These are phyloP conservation scores for Proales similis DNA, from an alignment of 1,140 invertebrate species.

Conservation along the genomic window DNA sequence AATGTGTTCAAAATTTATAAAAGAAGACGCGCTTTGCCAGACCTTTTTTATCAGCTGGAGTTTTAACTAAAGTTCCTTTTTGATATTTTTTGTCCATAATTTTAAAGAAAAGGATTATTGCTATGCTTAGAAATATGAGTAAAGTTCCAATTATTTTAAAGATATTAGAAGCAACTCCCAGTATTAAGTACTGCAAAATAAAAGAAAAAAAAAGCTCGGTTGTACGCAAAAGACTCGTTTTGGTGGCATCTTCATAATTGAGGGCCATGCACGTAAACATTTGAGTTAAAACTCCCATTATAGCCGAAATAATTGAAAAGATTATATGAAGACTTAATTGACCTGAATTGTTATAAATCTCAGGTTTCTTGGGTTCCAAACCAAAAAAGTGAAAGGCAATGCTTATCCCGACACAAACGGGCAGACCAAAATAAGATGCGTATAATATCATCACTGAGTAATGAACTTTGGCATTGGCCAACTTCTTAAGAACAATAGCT, in stretches of 20 bases:
- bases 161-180: conserved; percentile 15
- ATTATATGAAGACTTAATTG: conserved; percentile 1
- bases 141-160: conserved; percentile 27
- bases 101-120: conserved; percentile 26
- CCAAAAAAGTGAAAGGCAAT: neutral
- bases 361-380: conserved; percentile 4
- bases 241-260: conserved; percentile 23
- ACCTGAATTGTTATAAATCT: neutral
- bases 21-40: no score
- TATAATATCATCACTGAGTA: conserved; percentile 27
- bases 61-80: no score
- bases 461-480: conserved; percentile 23
- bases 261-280: conserved; percentile 22
- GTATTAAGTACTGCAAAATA: conserved; percentile 15
- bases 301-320: conserved; percentile 29
- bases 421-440: conserved; percentile 27
- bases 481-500: conserved; percentile 19
- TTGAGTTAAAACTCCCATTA: conserved; percentile 12
- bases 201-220: conserved; percentile 25
- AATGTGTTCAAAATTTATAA: no score
- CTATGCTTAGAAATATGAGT: conserved; percentile 10
- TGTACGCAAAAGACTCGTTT: conserved; percentile 1
- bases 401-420: conserved; percentile 1
- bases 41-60: no score
- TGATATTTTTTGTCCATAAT: no score